phyloP scores from a whole-genome alignment of 2,888 invertebrate species.

The Copidosoma aretas region DNA sequence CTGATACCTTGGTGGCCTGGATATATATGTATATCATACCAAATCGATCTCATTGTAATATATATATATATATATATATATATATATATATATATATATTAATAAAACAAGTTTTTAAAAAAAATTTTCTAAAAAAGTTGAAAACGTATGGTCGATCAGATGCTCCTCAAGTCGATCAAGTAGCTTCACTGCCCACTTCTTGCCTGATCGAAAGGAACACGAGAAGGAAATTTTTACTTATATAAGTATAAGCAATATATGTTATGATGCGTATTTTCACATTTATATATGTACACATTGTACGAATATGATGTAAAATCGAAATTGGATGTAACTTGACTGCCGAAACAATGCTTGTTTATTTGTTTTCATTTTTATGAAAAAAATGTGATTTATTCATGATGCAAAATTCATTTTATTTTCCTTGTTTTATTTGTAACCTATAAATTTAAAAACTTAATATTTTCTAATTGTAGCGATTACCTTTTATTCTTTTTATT shows the following conservation, averaged over 20 bases:
- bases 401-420: slow-evolving; percentile 2
- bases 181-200: slow-evolving; percentile 40
- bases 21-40: slow-evolving; percentile 35
- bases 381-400: background rate
- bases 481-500: slow-evolving; percentile 7
- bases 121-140: slow-evolving; percentile 30
- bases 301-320: background rate
- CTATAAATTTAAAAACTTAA: slow-evolving; percentile 1
- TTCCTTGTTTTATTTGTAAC: slow-evolving; percentile 1
- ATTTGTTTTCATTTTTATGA: slow-evolving; percentile 3
- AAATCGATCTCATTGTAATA: slow-evolving; percentile 41
- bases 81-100: slow-evolving; percentile 18
- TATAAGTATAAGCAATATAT: slow-evolving; percentile 29
- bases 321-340: slow-evolving; percentile 18
- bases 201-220: slow-evolving; percentile 14
- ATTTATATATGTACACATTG: slow-evolving; percentile 14
- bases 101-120: slow-evolving; percentile 30
- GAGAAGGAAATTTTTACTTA: slow-evolving; percentile 22
- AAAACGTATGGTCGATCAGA: slow-evolving; percentile 40
- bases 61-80: slow-evolving; percentile 3
- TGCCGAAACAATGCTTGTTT: slow-evolving; percentile 11
- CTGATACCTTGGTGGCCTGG: slow-evolving; percentile 41
- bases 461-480: slow-evolving; percentile 1
- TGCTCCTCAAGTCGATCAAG: slow-evolving; percentile 37
- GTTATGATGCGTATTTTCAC: slow-evolving; percentile 4